Evolutionary conservation across 2,797 vertebrate genomes (phyloP).

Genomic region (Pygocentrus nattereri): DNA sequence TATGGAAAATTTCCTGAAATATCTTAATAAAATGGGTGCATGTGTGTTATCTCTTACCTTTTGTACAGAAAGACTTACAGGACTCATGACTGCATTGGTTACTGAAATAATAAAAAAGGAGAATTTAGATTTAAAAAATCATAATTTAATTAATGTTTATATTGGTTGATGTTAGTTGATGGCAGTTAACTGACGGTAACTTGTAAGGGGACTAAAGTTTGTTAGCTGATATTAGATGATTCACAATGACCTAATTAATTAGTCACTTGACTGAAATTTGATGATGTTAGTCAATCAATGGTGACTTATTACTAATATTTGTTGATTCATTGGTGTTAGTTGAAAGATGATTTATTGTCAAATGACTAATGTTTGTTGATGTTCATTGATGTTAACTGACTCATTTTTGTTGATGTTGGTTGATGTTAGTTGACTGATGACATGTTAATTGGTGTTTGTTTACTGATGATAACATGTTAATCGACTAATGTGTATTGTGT

Average conservation of each 20-base stretch:
- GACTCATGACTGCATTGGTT: constrained; percentile 34
- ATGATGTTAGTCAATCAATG: background rate
- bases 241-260: background rate
- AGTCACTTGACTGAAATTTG: background rate
- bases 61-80: constrained; percentile 49
- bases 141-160: no score
- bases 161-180: no score
- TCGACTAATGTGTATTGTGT: no score
- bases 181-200: no score
- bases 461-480: no score
- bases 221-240: background rate
- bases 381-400: no score
- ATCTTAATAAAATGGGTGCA: background rate
- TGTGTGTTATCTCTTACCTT: constrained; percentile 37
- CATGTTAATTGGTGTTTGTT: no score
- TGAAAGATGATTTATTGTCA: background rate
- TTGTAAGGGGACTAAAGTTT: no score
- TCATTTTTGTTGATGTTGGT: no score
- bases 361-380: no score
- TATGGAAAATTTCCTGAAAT: background rate
- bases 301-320: background rate
- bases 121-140: no score
- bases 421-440: no score
- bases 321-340: background rate
- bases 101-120: background rate